Evolutionary conservation across 2,113 vertebrate genomes (phyloP), one percentile per base, ranked within the genome.

Genomic region (Pongo pygmaeus): DNA sequence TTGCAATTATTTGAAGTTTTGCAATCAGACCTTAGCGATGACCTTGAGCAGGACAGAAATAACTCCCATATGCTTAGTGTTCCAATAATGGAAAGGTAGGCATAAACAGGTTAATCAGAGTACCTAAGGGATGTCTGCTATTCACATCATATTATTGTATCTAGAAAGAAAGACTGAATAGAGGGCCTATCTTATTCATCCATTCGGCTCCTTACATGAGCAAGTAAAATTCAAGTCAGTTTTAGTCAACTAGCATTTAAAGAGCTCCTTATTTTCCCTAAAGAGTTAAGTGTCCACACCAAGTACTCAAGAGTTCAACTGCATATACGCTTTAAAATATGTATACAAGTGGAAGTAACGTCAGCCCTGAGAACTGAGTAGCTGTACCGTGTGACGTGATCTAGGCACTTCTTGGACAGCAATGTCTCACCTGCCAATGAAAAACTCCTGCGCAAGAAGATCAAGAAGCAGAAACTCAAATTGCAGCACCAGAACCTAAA

Each of bases 391-490:
- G 61, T 18, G 11, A 35, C 4, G 9, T 0, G 0, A 13, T 9
- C 69, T 32, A 40, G 2, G 25, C 1, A 38, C 14, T 77, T 90
- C 8, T 6, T 23, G 10, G 94, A 52, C 89, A 97, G 11, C 74
- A 99, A 99, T 99, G 99, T 99, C 99, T 78, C 99, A 99, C 90
- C 83, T 99, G 13, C 99, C 99, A 96, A 99, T 99, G 99, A 99
- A 99, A 99, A 99, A 96, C 98, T 99, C 52, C 98, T 99, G 25
- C 99, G 99, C 57, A 99, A 98, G 97, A 99, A 99, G 98, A 99
- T 99, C 35, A 98, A 99, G 89, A 99, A 99, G 98, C 99, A 99
- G 93, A 99, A 98, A 64, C 98, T 99, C 8, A 99, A 99, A 93
- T 98, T 99, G 96, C 99, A 99, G 92, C 98, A 99, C 94, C 98